Percentiles rank a stretch among this genome's conserved stretches.
Conservation (phyloP, 2,113 vertebrate genomes). For the Cebidichthys violaceus region DNA sequence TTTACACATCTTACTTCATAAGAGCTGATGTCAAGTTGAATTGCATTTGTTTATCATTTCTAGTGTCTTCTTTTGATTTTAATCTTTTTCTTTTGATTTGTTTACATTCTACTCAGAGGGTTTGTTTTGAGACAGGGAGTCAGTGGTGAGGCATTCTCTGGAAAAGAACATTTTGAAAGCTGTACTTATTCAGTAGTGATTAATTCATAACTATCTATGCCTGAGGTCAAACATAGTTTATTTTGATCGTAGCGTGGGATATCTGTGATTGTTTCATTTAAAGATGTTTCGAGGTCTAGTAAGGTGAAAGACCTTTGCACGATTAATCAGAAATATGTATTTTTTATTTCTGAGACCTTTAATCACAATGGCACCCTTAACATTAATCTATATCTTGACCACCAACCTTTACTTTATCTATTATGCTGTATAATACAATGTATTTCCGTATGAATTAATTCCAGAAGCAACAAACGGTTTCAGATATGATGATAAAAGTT, state of each 20-base stretch:
- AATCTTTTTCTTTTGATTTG: slow-evolving; percentile 16
- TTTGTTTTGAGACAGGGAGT: slow-evolving; percentile 19
- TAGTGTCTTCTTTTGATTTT: slow-evolving; percentile 41
- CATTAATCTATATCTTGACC: not conserved
- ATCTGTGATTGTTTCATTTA: not conserved
- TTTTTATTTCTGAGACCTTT: not conserved
- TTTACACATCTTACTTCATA: slow-evolving; percentile 27
- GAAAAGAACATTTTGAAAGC: slow-evolving; percentile 14
- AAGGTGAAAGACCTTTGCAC: not conserved
- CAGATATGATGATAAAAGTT: not conserved
- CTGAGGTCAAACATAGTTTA: not conserved
- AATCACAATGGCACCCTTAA: not conserved
- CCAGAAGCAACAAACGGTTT: not conserved
- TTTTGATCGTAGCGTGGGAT: not conserved
- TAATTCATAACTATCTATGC: not conserved
- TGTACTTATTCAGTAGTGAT: slow-evolving; percentile 26
- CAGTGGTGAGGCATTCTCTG: slow-evolving; percentile 6
- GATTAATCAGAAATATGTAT: not conserved
- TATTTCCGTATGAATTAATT: not conserved
- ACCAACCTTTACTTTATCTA: not conserved
- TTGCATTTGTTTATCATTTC: slow-evolving; percentile 55
- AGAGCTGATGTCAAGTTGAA: slow-evolving; percentile 47
- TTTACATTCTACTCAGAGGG: slow-evolving; percentile 32
- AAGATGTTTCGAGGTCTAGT: not conserved
- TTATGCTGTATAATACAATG: not conserved